phyloP scores from a whole-genome alignment of 2,797 vertebrate species.

The Melanotaenia nigrans region DNA sequence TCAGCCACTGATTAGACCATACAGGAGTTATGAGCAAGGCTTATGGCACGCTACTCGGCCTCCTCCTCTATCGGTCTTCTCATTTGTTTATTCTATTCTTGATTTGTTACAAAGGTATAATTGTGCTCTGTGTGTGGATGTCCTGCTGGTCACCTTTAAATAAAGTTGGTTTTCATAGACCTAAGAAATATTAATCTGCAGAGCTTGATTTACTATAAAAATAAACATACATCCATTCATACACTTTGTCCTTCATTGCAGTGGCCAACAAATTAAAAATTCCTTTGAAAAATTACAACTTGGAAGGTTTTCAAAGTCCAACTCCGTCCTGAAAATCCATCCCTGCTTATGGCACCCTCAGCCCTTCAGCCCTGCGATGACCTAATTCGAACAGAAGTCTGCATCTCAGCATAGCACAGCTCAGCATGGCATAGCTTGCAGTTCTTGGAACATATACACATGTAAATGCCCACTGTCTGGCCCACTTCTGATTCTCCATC shows the following conservation, averaged over 20 bases:
- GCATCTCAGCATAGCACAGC: slow-evolving; percentile 67
- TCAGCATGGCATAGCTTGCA: slow-evolving; percentile 66
- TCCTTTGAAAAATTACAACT: slow-evolving; percentile 33
- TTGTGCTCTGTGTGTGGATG: neutral
- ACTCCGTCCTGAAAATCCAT: slow-evolving; percentile 57
- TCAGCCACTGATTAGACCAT: slow-evolving; percentile 35
- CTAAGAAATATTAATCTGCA: neutral
- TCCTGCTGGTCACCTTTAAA: neutral
- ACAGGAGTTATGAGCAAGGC: slow-evolving; percentile 24
- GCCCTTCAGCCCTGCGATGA: slow-evolving; percentile 73
- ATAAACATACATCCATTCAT: neutral
- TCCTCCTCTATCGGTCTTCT: neutral
- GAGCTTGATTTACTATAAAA: slow-evolving; percentile 2
- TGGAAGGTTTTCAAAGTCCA: slow-evolving; percentile 26
- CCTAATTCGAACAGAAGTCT: slow-evolving; percentile 74
- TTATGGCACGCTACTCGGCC: slow-evolving; percentile 8
- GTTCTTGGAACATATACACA: slow-evolving; percentile 58
- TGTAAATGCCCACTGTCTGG: slow-evolving; percentile 50
- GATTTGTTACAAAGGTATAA: neutral
- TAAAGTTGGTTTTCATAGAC: neutral
- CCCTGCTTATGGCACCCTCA: slow-evolving; percentile 60
- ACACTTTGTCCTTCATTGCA: neutral
- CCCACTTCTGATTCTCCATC: slow-evolving; percentile 67
- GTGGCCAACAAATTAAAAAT: slow-evolving; percentile 3
- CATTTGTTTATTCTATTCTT: slow-evolving; percentile 13